Conservation (phyloP, 2,888 invertebrate genomes). For the Criorhina ranunculi region DNA sequence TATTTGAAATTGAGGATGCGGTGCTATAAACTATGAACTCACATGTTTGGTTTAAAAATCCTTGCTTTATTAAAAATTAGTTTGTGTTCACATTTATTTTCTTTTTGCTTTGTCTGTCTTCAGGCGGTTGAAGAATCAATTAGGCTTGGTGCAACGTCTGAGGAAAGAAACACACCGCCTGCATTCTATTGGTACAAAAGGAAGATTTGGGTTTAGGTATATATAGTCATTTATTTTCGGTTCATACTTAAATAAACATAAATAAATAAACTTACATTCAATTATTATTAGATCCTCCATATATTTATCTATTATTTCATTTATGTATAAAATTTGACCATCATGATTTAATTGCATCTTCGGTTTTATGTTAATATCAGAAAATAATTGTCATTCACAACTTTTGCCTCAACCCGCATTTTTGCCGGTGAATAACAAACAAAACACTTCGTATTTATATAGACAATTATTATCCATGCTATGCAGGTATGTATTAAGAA, state of each 20-base stretch:
- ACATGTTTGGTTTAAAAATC: too few relatives aligned
- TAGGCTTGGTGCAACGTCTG: too few relatives aligned
- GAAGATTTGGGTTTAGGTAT: too few relatives aligned
- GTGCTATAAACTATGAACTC: too few relatives aligned
- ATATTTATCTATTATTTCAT: not conserved
- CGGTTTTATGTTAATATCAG: not conserved
- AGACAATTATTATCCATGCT: not conserved
- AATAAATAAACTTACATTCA: too few relatives aligned
- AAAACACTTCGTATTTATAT: not conserved
- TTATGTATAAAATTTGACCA: not conserved
- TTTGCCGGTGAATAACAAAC: not conserved
- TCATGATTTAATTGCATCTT: not conserved
- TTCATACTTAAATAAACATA: too few relatives aligned
- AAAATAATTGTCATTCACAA: constrained; percentile 1
- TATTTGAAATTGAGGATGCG: too few relatives aligned
- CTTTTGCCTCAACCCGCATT: constrained; percentile 8
- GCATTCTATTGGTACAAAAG: not conserved
- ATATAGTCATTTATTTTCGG: too few relatives aligned
- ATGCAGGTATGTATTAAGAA: constrained; percentile 23
- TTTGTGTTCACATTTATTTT: too few relatives aligned
- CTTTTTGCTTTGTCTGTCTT: too few relatives aligned
- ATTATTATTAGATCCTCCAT: not conserved
- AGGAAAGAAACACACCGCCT: not conserved
- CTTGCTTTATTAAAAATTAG: too few relatives aligned
- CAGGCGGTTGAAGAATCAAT: too few relatives aligned